Evolutionary conservation across 2,888 invertebrate genomes (phyloP), one percentile per base, ranked within the genome.

Genomic region (Empis livida): DNA sequence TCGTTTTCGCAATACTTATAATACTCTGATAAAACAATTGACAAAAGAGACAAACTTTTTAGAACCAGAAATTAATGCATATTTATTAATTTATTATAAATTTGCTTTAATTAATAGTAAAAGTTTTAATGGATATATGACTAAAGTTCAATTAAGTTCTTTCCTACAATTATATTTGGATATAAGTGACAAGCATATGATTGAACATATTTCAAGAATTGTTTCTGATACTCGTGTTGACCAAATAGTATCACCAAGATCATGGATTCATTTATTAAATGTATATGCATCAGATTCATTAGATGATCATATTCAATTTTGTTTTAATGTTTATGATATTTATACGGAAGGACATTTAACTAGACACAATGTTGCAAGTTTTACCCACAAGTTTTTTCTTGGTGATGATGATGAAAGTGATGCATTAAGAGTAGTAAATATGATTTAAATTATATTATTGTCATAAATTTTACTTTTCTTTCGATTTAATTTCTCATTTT

Each of bases 321-420:
- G n/a, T n/a, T n/a, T n/a, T n/a, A n/a, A n/a, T n/a, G n/a, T n/a
- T n/a, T n/a, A n/a, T n/a, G n/a, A n/a, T n/a, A n/a, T n/a, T n/a
- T n/a, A n/a, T n/a, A n/a, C n/a, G n/a, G n/a, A n/a, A n/a, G n/a
- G n/a, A n/a, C n/a, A n/a, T n/a, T n/a, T n/a, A n/a, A n/a, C n/a
- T n/a, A n/a, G n/a, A n/a, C n/a, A n/a, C n/a, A n/a, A n/a, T n/a
- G n/a, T n/a, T n/a, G n/a, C n/a, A n/a, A n/a, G n/a, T n/a, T n/a
- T n/a, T n/a, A n/a, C n/a, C n/a, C n/a, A n/a, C n/a, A n/a, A n/a
- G n/a, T n/a, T n/a, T n/a, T n/a, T n/a, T n/a, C n/a, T n/a, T n/a
- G n/a, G n/a, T n/a, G n/a, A n/a, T n/a, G n/a, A n/a, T 42, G 86
- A 85, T 49, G 87, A 87, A 55, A 79, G 84, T 43, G 83, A 82